Conservation (phyloP, 2,797 vertebrate genomes). For the Sarcophilus harrisii region DNA sequence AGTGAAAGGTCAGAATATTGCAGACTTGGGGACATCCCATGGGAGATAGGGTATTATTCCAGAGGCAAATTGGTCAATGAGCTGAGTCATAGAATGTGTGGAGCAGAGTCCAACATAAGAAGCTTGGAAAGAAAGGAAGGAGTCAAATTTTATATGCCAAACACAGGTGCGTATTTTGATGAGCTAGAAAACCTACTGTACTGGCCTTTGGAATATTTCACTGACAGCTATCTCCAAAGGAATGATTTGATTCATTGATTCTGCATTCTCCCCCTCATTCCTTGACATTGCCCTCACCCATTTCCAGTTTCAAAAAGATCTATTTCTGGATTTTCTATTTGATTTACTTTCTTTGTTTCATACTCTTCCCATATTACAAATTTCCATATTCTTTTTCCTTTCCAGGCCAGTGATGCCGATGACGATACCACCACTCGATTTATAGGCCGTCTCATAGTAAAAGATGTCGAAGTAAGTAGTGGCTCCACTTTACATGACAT, state of each 20-base stretch:
- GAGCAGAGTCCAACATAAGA: background rate
- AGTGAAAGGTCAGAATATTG: background rate
- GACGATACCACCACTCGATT: conserved; percentile 87
- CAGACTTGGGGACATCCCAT: background rate
- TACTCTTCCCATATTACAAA: background rate
- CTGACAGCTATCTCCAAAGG: conserved; percentile 9
- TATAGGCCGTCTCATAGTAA: conserved; percentile 80
- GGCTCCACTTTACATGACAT: fast-evolving
- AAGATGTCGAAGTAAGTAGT: conserved; percentile 79
- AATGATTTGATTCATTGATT: background rate
- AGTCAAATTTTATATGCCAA: background rate
- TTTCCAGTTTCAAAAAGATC: background rate
- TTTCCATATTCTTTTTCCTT: conserved; percentile 49
- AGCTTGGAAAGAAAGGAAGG: background rate
- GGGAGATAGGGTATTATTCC: background rate
- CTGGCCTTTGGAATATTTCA: background rate
- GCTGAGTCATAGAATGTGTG: background rate
- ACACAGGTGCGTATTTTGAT: background rate
- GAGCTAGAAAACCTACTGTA: background rate
- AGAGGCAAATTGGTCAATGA: background rate
- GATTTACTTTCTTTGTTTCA: conserved; percentile 5
- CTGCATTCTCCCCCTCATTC: background rate
- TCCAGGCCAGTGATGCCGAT: conserved; percentile 86
- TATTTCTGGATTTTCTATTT: conserved; percentile 2
- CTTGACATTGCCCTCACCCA: background rate